A percentile compares a stretch with the other conserved stretches of the same genome.
These are phyloP conservation scores for Acanthiza pusilla DNA, from an alignment of 2,797 vertebrate species.

Conservation along the genomic window DNA sequence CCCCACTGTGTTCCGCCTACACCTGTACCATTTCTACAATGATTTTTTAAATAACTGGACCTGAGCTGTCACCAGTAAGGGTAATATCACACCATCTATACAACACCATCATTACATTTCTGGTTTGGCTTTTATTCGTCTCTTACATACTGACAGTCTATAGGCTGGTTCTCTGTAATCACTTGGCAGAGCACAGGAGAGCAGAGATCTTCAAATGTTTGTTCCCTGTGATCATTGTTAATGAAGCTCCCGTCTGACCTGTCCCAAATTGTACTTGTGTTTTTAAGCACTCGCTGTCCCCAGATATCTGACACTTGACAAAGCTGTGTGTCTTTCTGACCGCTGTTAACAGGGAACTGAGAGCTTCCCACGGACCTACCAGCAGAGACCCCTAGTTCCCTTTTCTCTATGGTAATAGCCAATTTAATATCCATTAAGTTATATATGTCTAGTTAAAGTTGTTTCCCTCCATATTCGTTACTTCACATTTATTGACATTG, in stretches of 20 bases:
- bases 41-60: background rate
- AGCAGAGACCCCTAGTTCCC: background rate
- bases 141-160: background rate
- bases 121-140: background rate
- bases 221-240: background rate
- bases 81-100: background rate
- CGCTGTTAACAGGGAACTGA: background rate
- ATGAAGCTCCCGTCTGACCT: background rate
- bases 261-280: background rate
- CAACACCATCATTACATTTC: background rate
- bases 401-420: background rate
- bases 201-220: background rate
- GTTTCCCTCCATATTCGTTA: background rate
- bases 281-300: background rate
- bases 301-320: background rate
- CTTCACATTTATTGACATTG: constrained; percentile 3
- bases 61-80: background rate
- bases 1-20: background rate
- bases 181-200: background rate
- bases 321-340: background rate
- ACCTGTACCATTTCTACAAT: background rate
- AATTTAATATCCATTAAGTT: constrained; percentile 19
- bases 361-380: background rate
- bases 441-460: background rate
- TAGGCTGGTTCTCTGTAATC: background rate